These are phyloP conservation scores for Marmota monax DNA, from an alignment of 2,113 vertebrate genomes.

Conservation along the genomic window DNA sequence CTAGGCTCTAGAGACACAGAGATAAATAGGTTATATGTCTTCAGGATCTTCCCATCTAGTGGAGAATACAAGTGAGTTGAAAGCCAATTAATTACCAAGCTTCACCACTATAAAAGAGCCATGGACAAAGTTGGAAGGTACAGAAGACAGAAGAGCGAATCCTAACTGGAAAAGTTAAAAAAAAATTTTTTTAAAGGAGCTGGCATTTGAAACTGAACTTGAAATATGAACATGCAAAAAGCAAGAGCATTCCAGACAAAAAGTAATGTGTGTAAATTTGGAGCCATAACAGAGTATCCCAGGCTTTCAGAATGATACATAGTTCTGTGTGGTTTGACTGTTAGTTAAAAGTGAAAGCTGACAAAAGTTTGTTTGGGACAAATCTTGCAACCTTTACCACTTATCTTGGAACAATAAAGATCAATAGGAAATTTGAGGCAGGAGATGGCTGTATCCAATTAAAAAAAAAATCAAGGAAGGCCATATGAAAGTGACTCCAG, in stretches of 20 bases:
- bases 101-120: neutral
- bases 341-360: neutral
- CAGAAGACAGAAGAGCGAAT: neutral
- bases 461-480: neutral
- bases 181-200: neutral
- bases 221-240: neutral
- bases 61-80: neutral
- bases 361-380: neutral
- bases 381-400: neutral
- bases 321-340: neutral
- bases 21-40: neutral
- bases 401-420: neutral
- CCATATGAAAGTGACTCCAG: neutral
- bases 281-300: neutral
- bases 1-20: neutral
- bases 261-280: too few relatives aligned
- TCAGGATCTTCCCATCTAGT: neutral
- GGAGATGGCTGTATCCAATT: neutral
- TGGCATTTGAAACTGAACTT: neutral
- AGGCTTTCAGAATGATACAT: neutral
- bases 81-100: neutral
- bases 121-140: neutral
- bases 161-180: neutral
- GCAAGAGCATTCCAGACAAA: neutral
- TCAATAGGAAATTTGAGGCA: neutral